Evolutionary conservation across 2,797 vertebrate genomes (phyloP), one percentile per base, ranked within the genome.

Genomic region (Thripadectes ignobilis): DNA sequence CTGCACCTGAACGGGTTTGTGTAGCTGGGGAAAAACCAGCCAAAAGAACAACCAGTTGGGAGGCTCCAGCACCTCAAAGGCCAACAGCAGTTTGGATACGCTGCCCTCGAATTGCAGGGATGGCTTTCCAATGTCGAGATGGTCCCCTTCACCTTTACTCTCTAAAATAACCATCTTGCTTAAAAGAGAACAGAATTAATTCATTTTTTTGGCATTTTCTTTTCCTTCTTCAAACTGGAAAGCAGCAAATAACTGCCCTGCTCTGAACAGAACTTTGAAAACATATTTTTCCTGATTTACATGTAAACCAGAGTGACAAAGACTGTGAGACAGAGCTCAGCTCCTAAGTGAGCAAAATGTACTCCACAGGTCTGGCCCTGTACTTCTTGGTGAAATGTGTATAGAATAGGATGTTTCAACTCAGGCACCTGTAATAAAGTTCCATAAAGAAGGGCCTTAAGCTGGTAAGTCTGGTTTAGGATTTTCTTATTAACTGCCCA

Each of bases 401-500:
- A 67, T 3, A 61, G 59, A 46, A 74, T 58, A 45, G 21, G 65
- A 89, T 58, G 46, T 49, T 96, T 91, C 90, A 91, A 91, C 67
- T 92, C 85, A 91, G 78, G 65, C n/a, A 65, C 73, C 41, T 71
- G 82, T 68, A 97, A 97, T 94, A 81, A 92, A 77, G 62, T 87
- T 89, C 88, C 89, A 51, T 82, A 84, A 89, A 86, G 92, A 90
- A 96, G 30, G 38, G 74, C 76, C 90, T 88, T 88, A 71, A 94
- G 77, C 77, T 73, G 89, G 1, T 86, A 93, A 96, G 3, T 66
- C 92, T 79, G 74, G 68, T 71, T 89, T 69, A 87, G 93, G 89
- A 93, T 96, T 95, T 97, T 93, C 93, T 92, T 90, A 92, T 93
- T 95, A 95, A 92, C 91, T 58, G 90, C 69, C 73, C 36, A 72